Evolutionary conservation across 2,113 vertebrate genomes (phyloP).

Genomic region (Albula glossodonta): DNA sequence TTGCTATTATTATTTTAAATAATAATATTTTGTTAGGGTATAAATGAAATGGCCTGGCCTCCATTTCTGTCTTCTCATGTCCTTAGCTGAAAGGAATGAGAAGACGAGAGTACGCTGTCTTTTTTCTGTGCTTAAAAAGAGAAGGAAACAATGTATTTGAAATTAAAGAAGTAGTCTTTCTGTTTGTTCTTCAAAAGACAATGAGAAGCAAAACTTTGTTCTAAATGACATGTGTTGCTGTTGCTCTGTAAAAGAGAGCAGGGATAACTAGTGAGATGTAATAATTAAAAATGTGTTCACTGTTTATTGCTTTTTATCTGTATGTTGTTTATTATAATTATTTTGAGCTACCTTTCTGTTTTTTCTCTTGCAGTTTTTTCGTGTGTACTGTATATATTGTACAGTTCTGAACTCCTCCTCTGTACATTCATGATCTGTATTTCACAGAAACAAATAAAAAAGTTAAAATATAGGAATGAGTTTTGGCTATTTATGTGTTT

Average conservation of each 20-base stretch:
- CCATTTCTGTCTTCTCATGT: constrained; percentile 34
- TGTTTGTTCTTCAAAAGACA: constrained; percentile 65
- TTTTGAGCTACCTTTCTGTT: constrained; percentile 53
- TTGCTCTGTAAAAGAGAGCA: constrained; percentile 59
- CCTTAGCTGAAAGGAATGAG: constrained; percentile 29
- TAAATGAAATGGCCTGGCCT: constrained; percentile 53
- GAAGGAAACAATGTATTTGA: constrained; percentile 54
- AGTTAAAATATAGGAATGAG: constrained; percentile 48
- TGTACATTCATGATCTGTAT: constrained; percentile 72
- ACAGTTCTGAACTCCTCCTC: constrained; percentile 69
- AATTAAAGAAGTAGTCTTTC: constrained; percentile 52
- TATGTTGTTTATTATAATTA: constrained; percentile 66
- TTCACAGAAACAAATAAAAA: constrained; percentile 73
- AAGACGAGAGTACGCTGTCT: constrained; percentile 52
- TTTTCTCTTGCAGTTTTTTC: constrained; percentile 48
- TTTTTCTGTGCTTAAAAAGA: constrained; percentile 43
- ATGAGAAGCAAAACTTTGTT: constrained; percentile 29
- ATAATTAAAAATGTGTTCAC: constrained; percentile 62
- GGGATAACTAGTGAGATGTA: constrained; percentile 38
- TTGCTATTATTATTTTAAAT: constrained; percentile 63
- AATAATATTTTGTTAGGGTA: constrained; percentile 61
- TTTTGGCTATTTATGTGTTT: neutral
- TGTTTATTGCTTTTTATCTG: constrained; percentile 65
- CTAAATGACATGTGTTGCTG: constrained; percentile 37
- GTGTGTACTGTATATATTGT: constrained; percentile 70